Evolutionary conservation across 1,140 invertebrate species (phyloP).

Genomic region (Hyposmocoma kahamanoa): DNA sequence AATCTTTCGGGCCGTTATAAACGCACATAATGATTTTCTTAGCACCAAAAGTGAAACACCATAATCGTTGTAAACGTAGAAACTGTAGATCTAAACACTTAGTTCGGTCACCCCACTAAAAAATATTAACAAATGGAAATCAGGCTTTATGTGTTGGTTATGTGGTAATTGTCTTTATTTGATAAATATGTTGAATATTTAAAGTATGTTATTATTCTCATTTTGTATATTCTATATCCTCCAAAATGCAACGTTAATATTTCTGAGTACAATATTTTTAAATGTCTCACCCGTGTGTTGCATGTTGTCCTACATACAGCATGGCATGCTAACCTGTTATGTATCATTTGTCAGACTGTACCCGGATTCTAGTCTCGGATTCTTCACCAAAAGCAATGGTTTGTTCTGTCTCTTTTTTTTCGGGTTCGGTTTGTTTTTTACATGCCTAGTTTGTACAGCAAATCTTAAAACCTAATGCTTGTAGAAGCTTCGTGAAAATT

Average conservation of each 20-base stretch:
- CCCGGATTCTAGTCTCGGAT: slow-evolving; percentile 66
- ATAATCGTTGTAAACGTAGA: slow-evolving; percentile 13
- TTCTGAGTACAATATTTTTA: no score
- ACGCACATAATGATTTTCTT: slow-evolving; percentile 19
- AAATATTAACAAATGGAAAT: no score
- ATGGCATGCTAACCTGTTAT: slow-evolving; percentile 69
- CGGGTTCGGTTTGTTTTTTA: slow-evolving; percentile 22
- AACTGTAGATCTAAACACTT: slow-evolving; percentile 18
- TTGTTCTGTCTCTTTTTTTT: slow-evolving; percentile 50
- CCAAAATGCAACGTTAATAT: no score
- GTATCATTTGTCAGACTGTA: slow-evolving; percentile 68
- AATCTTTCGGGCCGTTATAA: slow-evolving; percentile 18
- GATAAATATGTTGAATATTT: no score
- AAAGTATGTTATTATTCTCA: no score
- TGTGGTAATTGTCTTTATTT: no score
- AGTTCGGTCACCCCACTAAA: no score
- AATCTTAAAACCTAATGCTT: slow-evolving; percentile 20
- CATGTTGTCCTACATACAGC: slow-evolving; percentile 55
- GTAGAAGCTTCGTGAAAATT: background rate
- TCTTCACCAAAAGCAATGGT: slow-evolving; percentile 58
- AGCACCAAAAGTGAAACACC: slow-evolving; percentile 21
- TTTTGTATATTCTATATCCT: no score
- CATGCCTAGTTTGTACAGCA: slow-evolving; percentile 13
- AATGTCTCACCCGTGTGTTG: slow-evolving; percentile 40
- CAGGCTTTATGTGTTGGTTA: no score